A percentile compares a stretch with the other conserved stretches of the same genome.
Evolutionary conservation across 2,113 vertebrate species (phyloP).

Genomic region (Thalassarche chlororhynchos): DNA sequence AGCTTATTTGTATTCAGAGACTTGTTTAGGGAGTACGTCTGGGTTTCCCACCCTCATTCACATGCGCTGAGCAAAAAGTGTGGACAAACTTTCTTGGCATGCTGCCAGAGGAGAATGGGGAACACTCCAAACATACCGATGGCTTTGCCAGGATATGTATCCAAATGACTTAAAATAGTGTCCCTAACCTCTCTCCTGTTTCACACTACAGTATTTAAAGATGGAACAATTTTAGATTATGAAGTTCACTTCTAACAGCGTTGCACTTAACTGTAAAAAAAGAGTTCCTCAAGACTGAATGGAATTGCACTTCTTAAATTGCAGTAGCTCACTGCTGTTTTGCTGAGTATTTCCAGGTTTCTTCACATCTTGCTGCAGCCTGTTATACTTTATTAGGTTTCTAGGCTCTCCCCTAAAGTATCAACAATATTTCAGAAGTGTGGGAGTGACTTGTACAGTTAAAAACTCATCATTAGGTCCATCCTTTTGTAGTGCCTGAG

Average conservation of each 20-base stretch:
- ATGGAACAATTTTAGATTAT: background rate
- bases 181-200: background rate
- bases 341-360: background rate
- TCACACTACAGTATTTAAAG: background rate
- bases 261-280: background rate
- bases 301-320: background rate
- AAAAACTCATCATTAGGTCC: background rate
- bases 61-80: background rate
- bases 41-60: constrained; percentile 37
- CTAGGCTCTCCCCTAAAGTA: background rate
- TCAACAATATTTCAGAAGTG: background rate
- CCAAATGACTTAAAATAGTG: background rate
- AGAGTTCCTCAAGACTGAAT: background rate
- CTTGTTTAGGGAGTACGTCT: background rate
- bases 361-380: background rate
- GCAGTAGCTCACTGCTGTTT: background rate
- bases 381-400: background rate
- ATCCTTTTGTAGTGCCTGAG: background rate
- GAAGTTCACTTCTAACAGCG: background rate
- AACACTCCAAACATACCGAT: constrained; percentile 2
- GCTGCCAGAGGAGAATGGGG: background rate
- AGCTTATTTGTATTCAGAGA: constrained; percentile 18
- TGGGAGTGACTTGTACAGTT: background rate
- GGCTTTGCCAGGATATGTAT: background rate
- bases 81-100: constrained; percentile 20